phyloP scores from a whole-genome alignment of 2,797 vertebrate genomes.

The Coregonus suidteri region DNA sequence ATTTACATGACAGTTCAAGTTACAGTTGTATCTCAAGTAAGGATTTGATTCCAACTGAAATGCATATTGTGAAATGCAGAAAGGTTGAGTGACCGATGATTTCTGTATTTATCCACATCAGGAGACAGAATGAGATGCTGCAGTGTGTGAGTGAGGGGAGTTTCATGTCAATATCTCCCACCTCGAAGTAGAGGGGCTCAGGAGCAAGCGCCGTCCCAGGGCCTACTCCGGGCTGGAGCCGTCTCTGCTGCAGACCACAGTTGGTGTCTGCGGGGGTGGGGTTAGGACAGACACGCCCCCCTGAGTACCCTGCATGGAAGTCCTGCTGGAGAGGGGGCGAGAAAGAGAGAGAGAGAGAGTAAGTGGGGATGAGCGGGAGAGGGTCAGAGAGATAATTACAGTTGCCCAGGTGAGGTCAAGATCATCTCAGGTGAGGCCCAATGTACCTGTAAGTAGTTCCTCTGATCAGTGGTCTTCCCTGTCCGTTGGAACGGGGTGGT shows the following conservation, averaged over 20 bases:
- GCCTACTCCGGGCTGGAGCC: conserved; percentile 71
- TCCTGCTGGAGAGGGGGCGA: conserved; percentile 54
- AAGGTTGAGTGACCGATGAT: neutral
- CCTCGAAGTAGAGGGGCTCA: conserved; percentile 93
- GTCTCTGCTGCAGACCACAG: conserved; percentile 76
- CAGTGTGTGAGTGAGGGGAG: too few species aligned
- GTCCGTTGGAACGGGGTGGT: conserved; percentile 80
- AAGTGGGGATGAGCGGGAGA: neutral
- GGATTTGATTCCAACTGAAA: too few species aligned
- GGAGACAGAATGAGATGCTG: too few species aligned
- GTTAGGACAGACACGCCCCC: conserved; percentile 77
- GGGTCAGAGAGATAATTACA: neutral
- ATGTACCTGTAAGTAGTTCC: conserved; percentile 84
- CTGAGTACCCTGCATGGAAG: conserved; percentile 78
- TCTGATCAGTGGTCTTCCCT: conserved; percentile 85
- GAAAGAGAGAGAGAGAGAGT: too few species aligned
- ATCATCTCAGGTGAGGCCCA: neutral
- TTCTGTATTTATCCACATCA: neutral
- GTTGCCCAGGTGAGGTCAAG: neutral
- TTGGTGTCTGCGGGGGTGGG: conserved; percentile 78
- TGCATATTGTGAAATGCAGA: neutral
- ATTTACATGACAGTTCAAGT: too few species aligned
- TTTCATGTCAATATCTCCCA: conserved; percentile 45
- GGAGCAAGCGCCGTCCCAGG: conserved; percentile 67
- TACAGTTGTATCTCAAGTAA: too few species aligned